These are phyloP conservation scores for Sphyrna mokarran DNA, from an alignment of 2,113 vertebrate species.

Conservation along the genomic window DNA sequence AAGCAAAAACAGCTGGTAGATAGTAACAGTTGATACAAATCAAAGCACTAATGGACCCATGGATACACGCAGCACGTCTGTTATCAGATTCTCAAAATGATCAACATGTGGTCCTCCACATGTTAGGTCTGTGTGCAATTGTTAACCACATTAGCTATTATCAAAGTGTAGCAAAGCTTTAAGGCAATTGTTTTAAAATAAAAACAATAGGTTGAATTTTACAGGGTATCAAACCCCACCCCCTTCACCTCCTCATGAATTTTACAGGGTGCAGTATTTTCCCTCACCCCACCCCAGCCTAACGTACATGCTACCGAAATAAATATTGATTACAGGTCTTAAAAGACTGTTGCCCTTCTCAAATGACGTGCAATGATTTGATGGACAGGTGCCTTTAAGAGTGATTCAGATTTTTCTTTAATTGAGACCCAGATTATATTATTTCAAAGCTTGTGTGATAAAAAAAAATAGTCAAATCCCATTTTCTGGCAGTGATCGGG, in stretches of 20 bases:
- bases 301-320: neutral
- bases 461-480: neutral
- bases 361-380: neutral
- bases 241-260: no score
- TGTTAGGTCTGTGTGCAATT: neutral
- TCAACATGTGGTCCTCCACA: neutral
- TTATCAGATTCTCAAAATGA: neutral
- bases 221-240: no score
- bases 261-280: no score
- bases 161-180: neutral
- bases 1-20: neutral
- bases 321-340: neutral
- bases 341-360: neutral
- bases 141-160: neutral
- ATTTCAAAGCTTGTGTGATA: neutral
- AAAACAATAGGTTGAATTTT: no score
- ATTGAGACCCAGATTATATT: neutral
- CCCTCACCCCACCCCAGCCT: no score
- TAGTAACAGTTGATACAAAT: constrained; percentile 23
- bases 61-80: neutral
- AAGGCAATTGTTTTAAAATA: neutral
- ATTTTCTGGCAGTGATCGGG: neutral
- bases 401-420: neutral
- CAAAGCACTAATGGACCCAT: neutral
- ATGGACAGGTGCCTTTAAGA: neutral